Evolutionary conservation across 2,797 vertebrate species (phyloP), one percentile per base, ranked within the genome.

Genomic region (Mus spretus): DNA sequence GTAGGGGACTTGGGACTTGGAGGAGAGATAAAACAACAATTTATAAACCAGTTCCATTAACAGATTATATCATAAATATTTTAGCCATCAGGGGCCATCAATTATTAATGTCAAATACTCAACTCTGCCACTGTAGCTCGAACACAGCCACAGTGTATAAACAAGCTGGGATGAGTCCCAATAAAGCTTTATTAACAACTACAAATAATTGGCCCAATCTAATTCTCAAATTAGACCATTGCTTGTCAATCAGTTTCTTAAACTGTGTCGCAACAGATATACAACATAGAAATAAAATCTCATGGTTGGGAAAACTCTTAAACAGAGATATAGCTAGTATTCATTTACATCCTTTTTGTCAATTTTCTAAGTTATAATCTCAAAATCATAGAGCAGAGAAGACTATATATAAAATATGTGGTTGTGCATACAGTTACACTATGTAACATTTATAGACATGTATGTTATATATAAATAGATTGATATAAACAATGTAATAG

Each of bases 131-230:
- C 1, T 24, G 34, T 72, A 90, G 6, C 47, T 63, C 37, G 57
- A 72, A 85, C 11, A 31, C 34, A 85, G 13, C 20, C 12, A 77
- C 17, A 34, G 12, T 20, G 0, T 94, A 72, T 63, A 37, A 34
- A 77, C 6, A n/a, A 70, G 65, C 28, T 15, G 8, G 4, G 15
- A 47, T 63, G 22, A 61, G 13, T 87, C 40, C 40, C 31, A 75
- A 47, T 83, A 87, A 91, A 96, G 67, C 2, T 78, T 81, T 75
- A 85, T 72, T 93, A 34, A 93, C 20, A 82, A 89, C 70, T 87
- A 87, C 50, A 94, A 44, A 26, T 15, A 79, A 37, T 8, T 6
- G 24, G 24, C 24, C 22, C 17, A n/a, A 78, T 72, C 8, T 91
- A 24, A 31, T 63, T n/a, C 63, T 34, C 34, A n/a, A 37, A 75